phyloP scores from a whole-genome alignment of 2,888 invertebrate genomes.

The Drosophila prolongata region DNA sequence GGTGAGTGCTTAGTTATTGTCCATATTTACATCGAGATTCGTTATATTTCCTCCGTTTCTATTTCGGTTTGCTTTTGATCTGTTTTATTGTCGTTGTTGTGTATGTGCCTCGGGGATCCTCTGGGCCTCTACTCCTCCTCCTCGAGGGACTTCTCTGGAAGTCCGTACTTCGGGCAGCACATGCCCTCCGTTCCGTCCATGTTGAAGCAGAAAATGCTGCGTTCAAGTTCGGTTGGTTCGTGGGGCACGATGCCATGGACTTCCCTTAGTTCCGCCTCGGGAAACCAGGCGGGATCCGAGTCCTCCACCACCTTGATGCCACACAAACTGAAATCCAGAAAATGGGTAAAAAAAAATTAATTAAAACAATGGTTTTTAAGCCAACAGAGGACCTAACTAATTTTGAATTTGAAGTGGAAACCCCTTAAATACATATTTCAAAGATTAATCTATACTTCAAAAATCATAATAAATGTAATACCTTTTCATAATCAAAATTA shows the following conservation, averaged over 20 bases:
- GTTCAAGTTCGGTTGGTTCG: constrained; percentile 91
- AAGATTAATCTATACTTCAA: too few relatives aligned
- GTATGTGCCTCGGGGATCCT: not conserved
- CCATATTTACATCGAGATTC: constrained; percentile 66
- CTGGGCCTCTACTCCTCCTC: constrained; percentile 81
- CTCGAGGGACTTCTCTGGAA: constrained; percentile 83
- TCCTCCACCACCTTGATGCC: constrained; percentile 93
- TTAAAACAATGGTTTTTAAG: too few relatives aligned
- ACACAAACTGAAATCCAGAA: constrained; percentile 87
- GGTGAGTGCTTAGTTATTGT: constrained; percentile 57
- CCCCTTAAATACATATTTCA: too few relatives aligned
- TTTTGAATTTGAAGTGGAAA: too few relatives aligned
- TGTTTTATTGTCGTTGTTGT: constrained; percentile 38
- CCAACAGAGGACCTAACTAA: too few relatives aligned
- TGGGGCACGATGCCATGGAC: constrained; percentile 95
- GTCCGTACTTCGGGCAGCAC: constrained; percentile 89
- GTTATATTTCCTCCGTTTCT: constrained; percentile 6
- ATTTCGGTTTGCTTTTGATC: constrained; percentile 5
- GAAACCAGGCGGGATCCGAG: constrained; percentile 96
- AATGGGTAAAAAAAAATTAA: not conserved
- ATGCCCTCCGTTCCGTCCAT: constrained; percentile 93
- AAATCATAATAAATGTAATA: too few relatives aligned
- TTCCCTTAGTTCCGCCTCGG: constrained; percentile 93
- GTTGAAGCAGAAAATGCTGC: constrained; percentile 92
- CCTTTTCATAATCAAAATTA: too few relatives aligned